A percentile compares a stretch with the other conserved stretches of the same genome.
phyloP scores from a whole-genome alignment of 2,888 invertebrate species.

The Ariolimax columbianus region DNA sequence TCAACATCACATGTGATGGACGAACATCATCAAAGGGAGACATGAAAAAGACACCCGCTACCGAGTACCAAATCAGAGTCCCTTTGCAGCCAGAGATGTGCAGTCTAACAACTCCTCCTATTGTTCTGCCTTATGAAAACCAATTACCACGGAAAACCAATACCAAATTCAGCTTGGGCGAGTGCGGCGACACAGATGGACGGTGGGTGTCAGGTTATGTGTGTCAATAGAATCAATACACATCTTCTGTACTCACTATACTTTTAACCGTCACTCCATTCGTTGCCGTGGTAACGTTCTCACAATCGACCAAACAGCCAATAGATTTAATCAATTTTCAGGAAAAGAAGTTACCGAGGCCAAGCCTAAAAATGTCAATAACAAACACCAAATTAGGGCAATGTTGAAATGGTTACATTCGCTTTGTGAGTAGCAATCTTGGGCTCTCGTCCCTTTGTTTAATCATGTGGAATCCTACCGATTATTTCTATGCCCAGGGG shows the following conservation, averaged over 20 bases:
- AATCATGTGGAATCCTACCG: too few relatives aligned
- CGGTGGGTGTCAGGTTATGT: background rate
- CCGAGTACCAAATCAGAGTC: too few relatives aligned
- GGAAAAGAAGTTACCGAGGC: background rate
- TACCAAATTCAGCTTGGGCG: too few relatives aligned
- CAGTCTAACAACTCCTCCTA: too few relatives aligned
- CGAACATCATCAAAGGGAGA: too few relatives aligned
- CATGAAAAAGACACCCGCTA: too few relatives aligned
- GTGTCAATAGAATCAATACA: constrained; percentile 7
- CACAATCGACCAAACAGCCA: background rate
- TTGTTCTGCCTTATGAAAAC: too few relatives aligned
- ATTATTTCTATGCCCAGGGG: too few relatives aligned
- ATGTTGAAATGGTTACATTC: background rate
- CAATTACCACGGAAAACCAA: too few relatives aligned
- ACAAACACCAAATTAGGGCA: background rate
- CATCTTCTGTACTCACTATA: background rate
- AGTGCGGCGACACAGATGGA: background rate
- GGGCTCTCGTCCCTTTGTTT: background rate
- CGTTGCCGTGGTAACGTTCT: constrained; percentile 9
- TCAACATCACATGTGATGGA: too few relatives aligned
- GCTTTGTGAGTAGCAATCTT: background rate
- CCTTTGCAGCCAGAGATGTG: too few relatives aligned
- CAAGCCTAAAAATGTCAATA: background rate
- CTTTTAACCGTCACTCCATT: constrained; percentile 1
- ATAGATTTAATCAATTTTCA: background rate